Evolutionary conservation across 2,888 invertebrate genomes (phyloP), one percentile per base, ranked within the genome.

Genomic region (Masnerella sp.): DNA sequence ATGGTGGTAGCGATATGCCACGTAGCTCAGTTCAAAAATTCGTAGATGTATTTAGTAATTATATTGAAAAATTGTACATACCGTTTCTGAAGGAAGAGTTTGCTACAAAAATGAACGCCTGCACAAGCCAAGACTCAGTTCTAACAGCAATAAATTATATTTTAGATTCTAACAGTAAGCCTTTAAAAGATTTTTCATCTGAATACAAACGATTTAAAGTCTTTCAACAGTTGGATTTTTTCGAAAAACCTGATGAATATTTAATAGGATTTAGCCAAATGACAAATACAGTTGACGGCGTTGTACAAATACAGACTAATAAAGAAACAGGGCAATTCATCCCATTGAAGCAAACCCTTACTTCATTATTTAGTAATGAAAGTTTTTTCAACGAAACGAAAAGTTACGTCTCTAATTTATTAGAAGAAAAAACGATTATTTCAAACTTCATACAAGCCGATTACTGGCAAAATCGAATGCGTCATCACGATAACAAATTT

Each of bases 51-150:
- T 3, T 69, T 9, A 12, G 30, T 38, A 42, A 43, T 4, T 61
- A 51, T 12, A 45, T 61, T 34, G 25, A 59, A 22, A 45, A 32
- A 18, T 36, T 49, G 34, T 61, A 43, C 38, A 20, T 69, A 8
- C 51, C 69, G 14, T 18, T 42, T 42, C 30, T 56, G 14, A 61
- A 61, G 40, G 12, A n/a, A 28, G 49, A 61, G 28, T 42, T 56
- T 20, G 18, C 2, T 1, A n/a, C 28, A 1, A 40, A 56, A n/a
- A 42, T 56, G 9, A 9, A 42, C 12, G 17, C 40, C 14, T 56
- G 56, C 9, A 9, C 12, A 0, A 0, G 25, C 1, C 20, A 11
- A 25, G 25, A 52, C n/a, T 8, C 15, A 2, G 15, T 45, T 36
- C 36, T 59, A 36, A 22, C 8, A 12, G 36, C n/a, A 15, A 17